phyloP scores from a whole-genome alignment of 2,888 invertebrate genomes.

The Halictus quadricinctus region DNA sequence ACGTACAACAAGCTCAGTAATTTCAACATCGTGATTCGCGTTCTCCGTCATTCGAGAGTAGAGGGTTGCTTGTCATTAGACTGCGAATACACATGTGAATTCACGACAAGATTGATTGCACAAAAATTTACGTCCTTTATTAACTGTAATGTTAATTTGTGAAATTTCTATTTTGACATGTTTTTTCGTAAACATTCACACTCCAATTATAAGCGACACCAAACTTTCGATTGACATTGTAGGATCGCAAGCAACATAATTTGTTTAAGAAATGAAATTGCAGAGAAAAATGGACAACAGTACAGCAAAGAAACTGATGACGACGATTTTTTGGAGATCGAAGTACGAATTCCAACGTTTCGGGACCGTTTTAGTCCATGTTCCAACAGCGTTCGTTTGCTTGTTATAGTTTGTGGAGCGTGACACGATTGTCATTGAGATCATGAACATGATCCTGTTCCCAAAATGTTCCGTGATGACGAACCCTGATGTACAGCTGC shows the following conservation, averaged over 20 bases:
- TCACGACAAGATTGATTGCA: neutral
- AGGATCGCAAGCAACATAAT: neutral
- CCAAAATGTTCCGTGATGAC: slow-evolving; percentile 64
- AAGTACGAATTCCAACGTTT: slow-evolving; percentile 13
- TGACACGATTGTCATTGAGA: slow-evolving; percentile 71
- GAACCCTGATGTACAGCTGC: slow-evolving; percentile 65
- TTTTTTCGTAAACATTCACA: neutral
- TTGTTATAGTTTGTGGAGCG: slow-evolving; percentile 38
- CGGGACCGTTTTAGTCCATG: neutral
- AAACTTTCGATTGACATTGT: neutral
- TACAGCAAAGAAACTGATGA: neutral
- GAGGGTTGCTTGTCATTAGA: slow-evolving; percentile 7
- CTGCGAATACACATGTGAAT: neutral
- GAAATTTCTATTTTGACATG: too few relatives aligned
- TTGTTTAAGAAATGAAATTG: neutral
- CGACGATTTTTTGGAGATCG: accelerated
- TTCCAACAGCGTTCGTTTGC: too few relatives aligned
- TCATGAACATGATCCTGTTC: slow-evolving; percentile 69
- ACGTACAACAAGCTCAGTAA: slow-evolving; percentile 39
- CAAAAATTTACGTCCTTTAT: neutral
- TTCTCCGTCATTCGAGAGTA: too few relatives aligned
- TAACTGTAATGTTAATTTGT: neutral
- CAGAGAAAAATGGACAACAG: slow-evolving; percentile 16
- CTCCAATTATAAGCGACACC: neutral
- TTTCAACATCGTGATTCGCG: slow-evolving; percentile 13